phyloP scores from a whole-genome alignment of 2,797 vertebrate species.

The Meriones psammophilus region DNA sequence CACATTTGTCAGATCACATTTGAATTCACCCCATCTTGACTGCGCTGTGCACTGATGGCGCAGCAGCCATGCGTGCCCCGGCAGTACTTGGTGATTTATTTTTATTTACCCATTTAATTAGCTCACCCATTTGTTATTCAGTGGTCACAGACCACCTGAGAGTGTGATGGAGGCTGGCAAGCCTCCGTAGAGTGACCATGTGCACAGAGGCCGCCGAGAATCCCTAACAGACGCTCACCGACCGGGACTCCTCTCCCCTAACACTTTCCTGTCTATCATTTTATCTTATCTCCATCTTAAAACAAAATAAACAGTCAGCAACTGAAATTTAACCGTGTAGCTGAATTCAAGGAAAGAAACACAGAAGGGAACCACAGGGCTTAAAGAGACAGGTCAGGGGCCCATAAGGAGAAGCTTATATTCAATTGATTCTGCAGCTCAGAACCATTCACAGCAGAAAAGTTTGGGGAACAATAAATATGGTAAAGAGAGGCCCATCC shows the following conservation, averaged over 20 bases:
- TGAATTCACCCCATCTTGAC: background rate
- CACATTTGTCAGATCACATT: background rate
- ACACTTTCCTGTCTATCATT: background rate
- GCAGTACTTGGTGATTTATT: background rate
- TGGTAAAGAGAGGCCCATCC: no score
- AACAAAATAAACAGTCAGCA: background rate
- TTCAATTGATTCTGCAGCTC: background rate
- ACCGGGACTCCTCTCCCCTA: background rate
- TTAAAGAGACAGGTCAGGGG: background rate
- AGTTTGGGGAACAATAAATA: background rate
- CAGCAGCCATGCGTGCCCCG: accelerated
- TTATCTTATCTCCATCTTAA: background rate
- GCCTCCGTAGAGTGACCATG: background rate
- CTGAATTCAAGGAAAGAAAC: background rate
- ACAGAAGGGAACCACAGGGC: no score
- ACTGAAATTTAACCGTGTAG: background rate
- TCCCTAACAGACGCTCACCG: accelerated
- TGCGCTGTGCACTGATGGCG: no score
- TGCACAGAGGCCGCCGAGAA: no score
- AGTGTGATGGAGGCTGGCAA: background rate
- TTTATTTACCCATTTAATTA: background rate
- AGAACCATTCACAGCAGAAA: background rate
- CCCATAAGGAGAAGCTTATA: no score
- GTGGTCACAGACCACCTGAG: background rate
- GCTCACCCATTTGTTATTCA: background rate